phyloP scores from a whole-genome alignment of 2,797 vertebrate species.

The Coregonus ussuriensis region DNA sequence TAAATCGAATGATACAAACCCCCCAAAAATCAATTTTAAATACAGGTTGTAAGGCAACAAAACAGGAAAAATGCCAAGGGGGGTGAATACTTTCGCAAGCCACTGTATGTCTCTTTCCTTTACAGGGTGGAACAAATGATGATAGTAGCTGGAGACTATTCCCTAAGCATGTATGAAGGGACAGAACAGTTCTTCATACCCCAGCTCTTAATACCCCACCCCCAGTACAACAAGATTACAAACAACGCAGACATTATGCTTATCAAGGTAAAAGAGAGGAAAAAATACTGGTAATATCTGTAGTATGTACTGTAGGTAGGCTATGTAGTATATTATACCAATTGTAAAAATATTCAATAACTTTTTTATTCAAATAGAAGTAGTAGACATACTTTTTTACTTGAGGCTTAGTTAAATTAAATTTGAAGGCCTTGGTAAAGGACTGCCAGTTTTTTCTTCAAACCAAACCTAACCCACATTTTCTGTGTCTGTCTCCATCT shows the following conservation, averaged over 20 bases:
- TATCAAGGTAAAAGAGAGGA: conserved; percentile 73
- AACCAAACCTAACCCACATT: background rate
- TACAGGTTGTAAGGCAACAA: no score
- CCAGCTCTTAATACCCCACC: conserved; percentile 74
- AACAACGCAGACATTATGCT: conserved; percentile 84
- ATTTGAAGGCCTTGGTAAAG: background rate
- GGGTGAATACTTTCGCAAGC: no score
- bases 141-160: conserved; percentile 80
- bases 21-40: no score
- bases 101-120: background rate
- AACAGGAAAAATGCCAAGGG: no score
- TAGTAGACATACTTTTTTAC: background rate
- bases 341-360: no score
- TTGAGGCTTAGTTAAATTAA: background rate
- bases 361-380: no score
- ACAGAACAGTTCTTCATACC: conserved; percentile 79
- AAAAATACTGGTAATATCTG: background rate
- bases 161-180: conserved; percentile 76
- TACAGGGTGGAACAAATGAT: conserved; percentile 72
- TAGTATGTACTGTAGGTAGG: no score
- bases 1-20: no score
- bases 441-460: no score
- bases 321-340: background rate
- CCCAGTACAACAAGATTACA: conserved; percentile 66
- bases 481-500: background rate